Evolutionary conservation across 2,113 vertebrate genomes (phyloP), one percentile per base, ranked within the genome.

Genomic region (Cygnus buccinator): DNA sequence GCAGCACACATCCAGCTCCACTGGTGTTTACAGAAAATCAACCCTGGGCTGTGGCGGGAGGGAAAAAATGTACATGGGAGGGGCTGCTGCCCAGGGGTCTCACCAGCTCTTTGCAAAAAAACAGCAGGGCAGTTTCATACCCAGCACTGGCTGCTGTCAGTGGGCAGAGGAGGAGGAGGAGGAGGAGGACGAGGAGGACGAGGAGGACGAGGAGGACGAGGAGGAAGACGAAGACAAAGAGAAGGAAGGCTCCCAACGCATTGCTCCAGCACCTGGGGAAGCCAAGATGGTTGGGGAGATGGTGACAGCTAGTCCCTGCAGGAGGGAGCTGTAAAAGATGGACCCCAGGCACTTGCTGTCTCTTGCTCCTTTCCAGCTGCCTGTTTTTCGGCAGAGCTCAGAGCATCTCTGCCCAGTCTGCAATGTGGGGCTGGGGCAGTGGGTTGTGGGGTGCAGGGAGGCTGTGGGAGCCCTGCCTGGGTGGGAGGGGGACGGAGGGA

Each of bases 41-140:
- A 43, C 25, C n/a, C 37, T 55, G 20, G 25, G 54, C 50, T 86
- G 67, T 46, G 28, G 29, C 2, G 1, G 43, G 66, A 63, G 57
- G 50, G 25, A 63, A 44, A 17, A 67, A n/a, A 48, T 0, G 0
- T 54, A 19, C 39, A 44, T 1, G 1, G 39, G 29, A 92, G 23
- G 23, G 39, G 75, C 61, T 71, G 52, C 29, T 78, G 46, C n/a
- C 21, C 43, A 29, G 48, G 13, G 54, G 6, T 26, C 33, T 79
- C 83, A n/a, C n/a, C 52, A 79, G 29, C 31, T 33, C 35, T 26
- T 23, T 52, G 46, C 48, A 50, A 39, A 54, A 71, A 37, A 52
- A 26, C 18, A 52, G 48, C 17, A 41, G 37, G 37, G 48, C 35
- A 55, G 25, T 55, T n/a, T 21, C 5, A 55, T 65, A 44, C 48